Evolutionary conservation across 2,888 invertebrate species (phyloP), one percentile per base, ranked within the genome.

Genomic region (Melikaiella ostensackeni): DNA sequence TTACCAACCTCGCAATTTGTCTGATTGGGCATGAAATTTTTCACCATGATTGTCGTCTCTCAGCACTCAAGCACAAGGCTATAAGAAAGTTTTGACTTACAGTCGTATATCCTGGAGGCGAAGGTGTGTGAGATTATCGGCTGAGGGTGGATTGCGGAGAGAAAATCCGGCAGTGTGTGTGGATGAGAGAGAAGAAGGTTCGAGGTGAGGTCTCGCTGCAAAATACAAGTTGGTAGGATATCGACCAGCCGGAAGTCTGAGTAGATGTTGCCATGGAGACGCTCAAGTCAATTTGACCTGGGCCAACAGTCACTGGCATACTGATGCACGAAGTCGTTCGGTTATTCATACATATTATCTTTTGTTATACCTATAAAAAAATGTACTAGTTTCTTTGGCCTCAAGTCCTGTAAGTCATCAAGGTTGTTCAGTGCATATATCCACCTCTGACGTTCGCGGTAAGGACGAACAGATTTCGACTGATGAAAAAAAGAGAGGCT

Each of bases 201-300:
- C 13, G 84, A 82, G 81, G 84, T 80, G 85, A 86, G 86, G 86
- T 87, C 85, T 27, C 85, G 88, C 86, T 87, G 84, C 86, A 87
- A 86, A 88, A 86, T 86, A 88, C 87, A 88, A 89, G 88, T 89
- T 88, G 88, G 88, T 88, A 89, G 92, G 91, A 91, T 92, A 93
- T 92, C 93, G 92, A 93, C 93, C 93, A 89, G 88, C 88, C 92
- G 90, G 90, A 90, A 90, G 90, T 90, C 90, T 90, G 89, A 90
- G 89, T 92, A 91, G 91, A 92, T 91, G 93, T 93, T 93, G 92
- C 92, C 92, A 92, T 90, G 90, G 92, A 92, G 92, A 93, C 93
- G 92, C 92, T 90, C 92, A 88, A 93, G 93, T 93, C 93, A 93
- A 93, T 93, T 93, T 93, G 92, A 92, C 92, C 92, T 89, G 90